Evolutionary conservation across 2,113 vertebrate genomes (phyloP), one percentile per base, ranked within the genome.

Genomic region (Eurypyga helias): DNA sequence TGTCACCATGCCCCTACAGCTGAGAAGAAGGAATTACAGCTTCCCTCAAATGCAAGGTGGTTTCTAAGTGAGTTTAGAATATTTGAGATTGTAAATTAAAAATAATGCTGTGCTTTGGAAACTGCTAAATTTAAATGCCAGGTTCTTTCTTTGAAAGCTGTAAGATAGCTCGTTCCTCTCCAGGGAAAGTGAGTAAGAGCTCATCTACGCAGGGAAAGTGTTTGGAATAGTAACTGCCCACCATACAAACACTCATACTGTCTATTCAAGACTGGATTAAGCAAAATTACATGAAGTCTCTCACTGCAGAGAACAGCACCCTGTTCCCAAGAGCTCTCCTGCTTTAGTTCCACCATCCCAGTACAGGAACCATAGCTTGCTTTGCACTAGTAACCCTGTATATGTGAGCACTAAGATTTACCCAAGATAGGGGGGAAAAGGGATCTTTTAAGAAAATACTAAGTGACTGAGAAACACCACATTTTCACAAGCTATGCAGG

Each of bases 191-290:
- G 64, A 94, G 70, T 75, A 93, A 77, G 73, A 85, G 46, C 24
- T 92, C 57, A 33, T 85, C 36, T 26, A 6, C 1, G 2, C 36
- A 62, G 34, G 23, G 28, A 80, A 88, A 80, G 11, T 14, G 9
- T 84, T 84, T 95, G 82, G 34, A 90, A 69, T 23, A 92, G 78
- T 57, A 90, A 19, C 82, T 90, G 61, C 78, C 82, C 81, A 72
- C 52, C 57, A 64, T 43, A 38, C 70, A 88, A 85, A 67, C 34
- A 46, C 28, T 91, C 46, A 43, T 13, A 49, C 66, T 76, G 51
- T 58, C 25, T 31, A 76, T 86, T 64, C 20, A 55, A 36, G 31
- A 46, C 43, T 34, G 31, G 49, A 72, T 79, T 85, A 93, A 87
- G 67, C 5, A 17, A 71, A 93, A 55, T 69, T 45, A 54, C 51